These are phyloP conservation scores for Branchellion lobata DNA, from an alignment of 2,888 invertebrate genomes.

Conservation along the genomic window DNA sequence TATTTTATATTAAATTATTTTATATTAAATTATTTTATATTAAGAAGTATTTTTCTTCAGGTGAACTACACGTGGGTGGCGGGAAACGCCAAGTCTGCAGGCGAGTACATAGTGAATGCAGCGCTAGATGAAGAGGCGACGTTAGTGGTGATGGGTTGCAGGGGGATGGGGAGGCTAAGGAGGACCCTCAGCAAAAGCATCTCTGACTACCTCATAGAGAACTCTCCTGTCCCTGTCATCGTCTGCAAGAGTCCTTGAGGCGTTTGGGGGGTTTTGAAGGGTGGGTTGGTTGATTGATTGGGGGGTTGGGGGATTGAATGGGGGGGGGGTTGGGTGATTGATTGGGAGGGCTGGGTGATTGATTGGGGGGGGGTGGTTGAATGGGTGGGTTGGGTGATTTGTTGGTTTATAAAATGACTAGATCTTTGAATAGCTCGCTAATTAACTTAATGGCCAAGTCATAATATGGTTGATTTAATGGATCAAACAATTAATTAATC, in stretches of 20 bases:
- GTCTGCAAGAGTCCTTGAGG: conserved; percentile 47
- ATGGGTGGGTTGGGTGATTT: no score
- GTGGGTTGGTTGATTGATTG: no score
- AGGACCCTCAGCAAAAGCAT: conserved; percentile 49
- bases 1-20: not conserved
- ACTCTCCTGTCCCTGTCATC: conserved; percentile 48
- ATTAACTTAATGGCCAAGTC: no score
- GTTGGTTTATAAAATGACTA: no score
- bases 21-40: not conserved
- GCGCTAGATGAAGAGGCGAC: conserved; percentile 44
- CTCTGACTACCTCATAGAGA: conserved; percentile 49
- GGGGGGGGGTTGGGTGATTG: no score
- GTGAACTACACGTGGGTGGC: conserved; percentile 48
- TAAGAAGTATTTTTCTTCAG: conserved; percentile 10
- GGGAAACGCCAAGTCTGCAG: conserved; percentile 47
- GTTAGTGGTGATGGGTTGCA: conserved; percentile 49
- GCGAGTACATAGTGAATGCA: conserved; percentile 47
- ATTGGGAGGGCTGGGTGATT: no score
- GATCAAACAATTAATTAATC: no score
- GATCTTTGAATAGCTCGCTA: no score
- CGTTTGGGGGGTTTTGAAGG: no score
- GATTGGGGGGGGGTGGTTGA: no score
- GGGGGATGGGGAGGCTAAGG: conserved; percentile 50
- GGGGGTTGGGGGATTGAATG: no score
- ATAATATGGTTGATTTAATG: no score